Conservation (phyloP, 2,797 vertebrate species). For the Intellagama lesueurii region DNA sequence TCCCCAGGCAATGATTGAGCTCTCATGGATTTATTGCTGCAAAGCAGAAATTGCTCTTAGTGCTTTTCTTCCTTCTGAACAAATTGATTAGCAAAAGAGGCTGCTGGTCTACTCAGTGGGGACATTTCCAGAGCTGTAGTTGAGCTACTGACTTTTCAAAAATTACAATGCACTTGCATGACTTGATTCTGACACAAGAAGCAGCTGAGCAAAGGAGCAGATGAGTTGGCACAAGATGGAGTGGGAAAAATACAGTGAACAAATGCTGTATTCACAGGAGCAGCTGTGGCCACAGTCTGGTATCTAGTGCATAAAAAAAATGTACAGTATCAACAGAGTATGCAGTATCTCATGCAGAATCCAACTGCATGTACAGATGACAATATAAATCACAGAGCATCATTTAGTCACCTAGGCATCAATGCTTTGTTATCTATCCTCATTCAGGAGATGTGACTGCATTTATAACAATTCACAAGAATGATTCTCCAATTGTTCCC, state of each 20-base stretch:
- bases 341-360: not conserved
- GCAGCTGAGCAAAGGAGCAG: not conserved
- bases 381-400: not conserved
- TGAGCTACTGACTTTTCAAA: not conserved
- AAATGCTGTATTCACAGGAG: not conserved
- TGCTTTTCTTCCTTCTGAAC: no score
- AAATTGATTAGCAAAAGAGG: no score
- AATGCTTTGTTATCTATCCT: not conserved
- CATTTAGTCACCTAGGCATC: constrained; percentile 1
- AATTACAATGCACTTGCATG: not conserved
- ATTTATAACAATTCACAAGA: constrained; percentile 62
- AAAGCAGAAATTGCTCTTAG: no score
- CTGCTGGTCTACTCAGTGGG: no score
- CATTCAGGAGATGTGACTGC: constrained; percentile 24
- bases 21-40: no score
- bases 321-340: not conserved
- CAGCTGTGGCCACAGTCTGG: not conserved
- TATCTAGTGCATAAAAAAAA: not conserved
- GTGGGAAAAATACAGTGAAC: not conserved
- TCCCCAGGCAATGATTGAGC: not conserved
- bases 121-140: no score
- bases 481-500: constrained; percentile 58
- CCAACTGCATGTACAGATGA: not conserved
- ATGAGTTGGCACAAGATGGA: not conserved
- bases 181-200: not conserved